Conservation (phyloP, 1,140 invertebrate species). For the Apis dorsata region DNA sequence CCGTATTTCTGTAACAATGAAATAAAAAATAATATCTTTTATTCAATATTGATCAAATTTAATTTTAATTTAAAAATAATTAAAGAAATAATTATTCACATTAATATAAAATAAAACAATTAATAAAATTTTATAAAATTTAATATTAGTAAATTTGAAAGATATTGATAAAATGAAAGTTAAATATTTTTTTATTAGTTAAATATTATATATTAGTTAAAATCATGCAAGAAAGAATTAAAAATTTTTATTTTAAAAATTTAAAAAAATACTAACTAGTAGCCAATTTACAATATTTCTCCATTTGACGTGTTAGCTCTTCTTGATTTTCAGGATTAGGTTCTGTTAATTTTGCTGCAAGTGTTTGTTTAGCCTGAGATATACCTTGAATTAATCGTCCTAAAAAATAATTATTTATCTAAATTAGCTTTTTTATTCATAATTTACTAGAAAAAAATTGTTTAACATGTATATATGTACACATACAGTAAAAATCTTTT, state of each 20-base stretch:
- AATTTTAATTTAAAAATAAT: too few relatives aligned
- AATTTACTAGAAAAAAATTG: slow-evolving; percentile 31
- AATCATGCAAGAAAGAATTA: neutral
- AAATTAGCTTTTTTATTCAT: neutral
- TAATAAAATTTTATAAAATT: neutral
- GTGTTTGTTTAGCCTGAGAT: slow-evolving; percentile 83
- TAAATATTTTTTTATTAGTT: too few relatives aligned
- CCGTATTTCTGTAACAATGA: slow-evolving; percentile 83
- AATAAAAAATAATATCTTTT: neutral
- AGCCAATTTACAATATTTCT: slow-evolving; percentile 83
- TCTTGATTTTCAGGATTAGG: slow-evolving; percentile 81
- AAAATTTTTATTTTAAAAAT: slow-evolving; percentile 20
- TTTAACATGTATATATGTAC: neutral
- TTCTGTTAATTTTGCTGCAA: slow-evolving; percentile 83
- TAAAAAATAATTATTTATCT: slow-evolving; percentile 70
- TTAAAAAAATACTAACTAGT: slow-evolving; percentile 81
- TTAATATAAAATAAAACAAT: neutral
- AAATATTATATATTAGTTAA: neutral
- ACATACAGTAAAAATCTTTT: neutral
- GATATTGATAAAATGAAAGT: too few relatives aligned
- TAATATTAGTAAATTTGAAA: neutral
- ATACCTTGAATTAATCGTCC: slow-evolving; percentile 86
- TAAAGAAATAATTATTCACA: too few relatives aligned
- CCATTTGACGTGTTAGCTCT: slow-evolving; percentile 84
- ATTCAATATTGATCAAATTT: neutral